phyloP scores from a whole-genome alignment of 2,888 invertebrate species.

The Periphyllus acericola region DNA sequence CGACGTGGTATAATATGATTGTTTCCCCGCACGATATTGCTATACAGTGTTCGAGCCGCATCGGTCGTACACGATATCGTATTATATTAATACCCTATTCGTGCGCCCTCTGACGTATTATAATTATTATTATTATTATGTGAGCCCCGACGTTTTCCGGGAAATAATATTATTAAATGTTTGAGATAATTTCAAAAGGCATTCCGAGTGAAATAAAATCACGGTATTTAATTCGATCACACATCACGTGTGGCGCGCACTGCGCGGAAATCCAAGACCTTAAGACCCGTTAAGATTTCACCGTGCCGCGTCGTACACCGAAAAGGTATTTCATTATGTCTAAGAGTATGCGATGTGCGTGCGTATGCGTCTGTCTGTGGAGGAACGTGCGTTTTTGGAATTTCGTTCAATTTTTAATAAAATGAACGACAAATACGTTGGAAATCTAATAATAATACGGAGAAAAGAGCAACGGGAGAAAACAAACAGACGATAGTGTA shows the following conservation, averaged over 20 bases:
- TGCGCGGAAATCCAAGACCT: constrained; percentile 16
- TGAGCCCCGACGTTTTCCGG: not conserved
- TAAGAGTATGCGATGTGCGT: not conserved
- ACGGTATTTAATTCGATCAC: constrained; percentile 11
- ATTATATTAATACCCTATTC: not conserved
- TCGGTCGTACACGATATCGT: not conserved
- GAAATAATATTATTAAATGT: not conserved
- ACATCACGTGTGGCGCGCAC: not conserved
- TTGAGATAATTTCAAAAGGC: not conserved
- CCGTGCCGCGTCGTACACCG: not conserved
- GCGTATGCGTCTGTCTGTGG: not conserved
- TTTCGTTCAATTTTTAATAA: constrained; percentile 45
- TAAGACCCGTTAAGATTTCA: constrained; percentile 22
- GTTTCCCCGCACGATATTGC: not conserved
- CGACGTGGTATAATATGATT: not conserved
- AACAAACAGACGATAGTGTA: constrained; percentile 2
- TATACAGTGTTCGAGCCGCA: not conserved
- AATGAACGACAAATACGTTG: constrained; percentile 26
- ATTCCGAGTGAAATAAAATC: constrained; percentile 4
- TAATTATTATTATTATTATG: no score
- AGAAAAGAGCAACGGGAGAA: constrained; percentile 2
- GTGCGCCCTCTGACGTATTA: not conserved
- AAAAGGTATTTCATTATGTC: constrained; percentile 49
- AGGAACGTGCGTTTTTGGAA: constrained; percentile 29
- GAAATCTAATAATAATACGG: constrained; percentile 39